Evolutionary conservation across 2,888 invertebrate genomes (phyloP).

Genomic region (Pilophorus perplexus): DNA sequence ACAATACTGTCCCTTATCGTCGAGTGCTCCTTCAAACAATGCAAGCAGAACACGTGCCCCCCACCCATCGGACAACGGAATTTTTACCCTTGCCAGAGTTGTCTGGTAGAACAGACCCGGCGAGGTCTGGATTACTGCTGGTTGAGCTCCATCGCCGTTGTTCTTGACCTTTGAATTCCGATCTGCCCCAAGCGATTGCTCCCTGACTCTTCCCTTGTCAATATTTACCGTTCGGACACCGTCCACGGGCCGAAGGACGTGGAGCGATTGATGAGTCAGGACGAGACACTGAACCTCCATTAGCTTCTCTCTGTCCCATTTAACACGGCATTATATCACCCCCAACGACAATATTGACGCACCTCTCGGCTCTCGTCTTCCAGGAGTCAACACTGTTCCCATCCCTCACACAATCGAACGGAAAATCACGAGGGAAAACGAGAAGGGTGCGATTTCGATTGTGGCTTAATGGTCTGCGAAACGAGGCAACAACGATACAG

Average conservation of each 20-base stretch:
- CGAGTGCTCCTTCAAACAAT: not conserved
- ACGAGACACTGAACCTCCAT: constrained; percentile 38
- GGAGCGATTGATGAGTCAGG: constrained; percentile 32
- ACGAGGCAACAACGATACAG: no score
- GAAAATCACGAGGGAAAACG: not conserved
- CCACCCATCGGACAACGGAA: no score
- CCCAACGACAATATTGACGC: constrained; percentile 39
- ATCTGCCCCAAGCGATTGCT: constrained; percentile 1
- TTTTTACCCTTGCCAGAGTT: no score
- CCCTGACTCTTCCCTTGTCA: not conserved
- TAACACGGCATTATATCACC: constrained; percentile 40
- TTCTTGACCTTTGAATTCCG: constrained; percentile 7
- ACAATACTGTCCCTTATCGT: not conserved
- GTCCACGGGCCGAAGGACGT: not conserved
- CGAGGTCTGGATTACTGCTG: not conserved
- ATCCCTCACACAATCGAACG: not conserved
- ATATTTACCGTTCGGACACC: constrained; percentile 32
- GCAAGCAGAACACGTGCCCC: no score
- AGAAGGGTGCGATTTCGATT: no score
- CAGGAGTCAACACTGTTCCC: constrained; percentile 20
- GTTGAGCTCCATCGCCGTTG: not conserved
- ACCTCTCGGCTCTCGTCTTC: constrained; percentile 11
- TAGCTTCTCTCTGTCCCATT: constrained; percentile 39
- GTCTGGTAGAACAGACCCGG: no score
- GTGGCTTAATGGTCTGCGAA: no score